These are phyloP conservation scores for Serinus canaria DNA, from an alignment of 2,113 vertebrate genomes.

Conservation along the genomic window DNA sequence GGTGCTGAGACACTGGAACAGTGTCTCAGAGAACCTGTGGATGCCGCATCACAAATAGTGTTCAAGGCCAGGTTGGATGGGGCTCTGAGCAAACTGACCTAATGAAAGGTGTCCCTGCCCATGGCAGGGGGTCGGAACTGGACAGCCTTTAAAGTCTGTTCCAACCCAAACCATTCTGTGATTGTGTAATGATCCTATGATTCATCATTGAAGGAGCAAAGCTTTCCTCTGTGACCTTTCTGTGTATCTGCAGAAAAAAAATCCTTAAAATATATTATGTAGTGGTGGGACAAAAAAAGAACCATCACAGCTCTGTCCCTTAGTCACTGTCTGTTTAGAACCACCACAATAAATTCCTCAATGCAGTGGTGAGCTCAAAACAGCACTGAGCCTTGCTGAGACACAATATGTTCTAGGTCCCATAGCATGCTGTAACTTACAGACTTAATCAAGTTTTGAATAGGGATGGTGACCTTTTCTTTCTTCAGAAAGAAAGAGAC, in stretches of 20 bases:
- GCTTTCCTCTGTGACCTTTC: not conserved
- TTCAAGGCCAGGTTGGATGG: not conserved
- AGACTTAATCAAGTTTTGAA: not conserved
- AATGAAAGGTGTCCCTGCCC: not conserved
- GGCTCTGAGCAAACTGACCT: not conserved
- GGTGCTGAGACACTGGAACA: not conserved
- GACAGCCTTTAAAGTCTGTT: not conserved
- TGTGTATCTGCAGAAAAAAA: not conserved
- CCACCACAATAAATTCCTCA: not conserved
- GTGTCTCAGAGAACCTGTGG: not conserved
- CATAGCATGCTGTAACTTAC: not conserved
- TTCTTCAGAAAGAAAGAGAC: not conserved
- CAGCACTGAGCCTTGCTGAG: not conserved
- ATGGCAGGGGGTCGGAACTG: not conserved
- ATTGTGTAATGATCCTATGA: not conserved
- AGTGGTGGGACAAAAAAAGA: not conserved
- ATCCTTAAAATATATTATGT: not conserved
- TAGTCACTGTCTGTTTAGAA: not conserved
- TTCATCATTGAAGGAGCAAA: not conserved
- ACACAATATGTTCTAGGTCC: not conserved
- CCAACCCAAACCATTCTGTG: not conserved
- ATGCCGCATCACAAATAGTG: not conserved
- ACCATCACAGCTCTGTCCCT: not conserved
- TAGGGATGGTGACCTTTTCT: not conserved
- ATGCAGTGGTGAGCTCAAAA: not conserved